phyloP scores from a whole-genome alignment of 1,140 invertebrate genomes.

The Leguminivora glycinivorella region DNA sequence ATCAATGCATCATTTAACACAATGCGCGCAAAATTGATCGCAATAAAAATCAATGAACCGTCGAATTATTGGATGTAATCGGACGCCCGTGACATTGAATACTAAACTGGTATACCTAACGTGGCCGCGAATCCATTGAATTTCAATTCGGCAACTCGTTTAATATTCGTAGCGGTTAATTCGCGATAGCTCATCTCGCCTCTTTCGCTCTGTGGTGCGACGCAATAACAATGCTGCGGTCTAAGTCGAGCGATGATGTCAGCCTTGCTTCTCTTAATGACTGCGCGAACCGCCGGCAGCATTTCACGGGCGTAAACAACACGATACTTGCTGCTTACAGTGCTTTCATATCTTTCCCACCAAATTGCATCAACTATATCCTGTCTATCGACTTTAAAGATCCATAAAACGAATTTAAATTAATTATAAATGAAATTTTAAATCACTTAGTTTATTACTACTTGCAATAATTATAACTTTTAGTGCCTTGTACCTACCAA shows the following conservation, averaged over 20 bases:
- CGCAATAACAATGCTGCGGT: conserved; percentile 64
- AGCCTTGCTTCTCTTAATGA: conserved; percentile 58
- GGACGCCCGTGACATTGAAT: conserved; percentile 63
- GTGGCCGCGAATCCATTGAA: conserved; percentile 42
- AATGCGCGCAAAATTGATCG: conserved; percentile 53
- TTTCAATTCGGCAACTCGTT: conserved; percentile 46
- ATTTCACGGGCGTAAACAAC: conserved; percentile 55
- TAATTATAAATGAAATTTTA: background rate
- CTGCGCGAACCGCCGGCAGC: conserved; percentile 49
- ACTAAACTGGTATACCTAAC: conserved; percentile 46
- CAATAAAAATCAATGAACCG: conserved; percentile 54
- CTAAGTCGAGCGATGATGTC: conserved; percentile 73
- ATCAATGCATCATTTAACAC: conserved; percentile 55
- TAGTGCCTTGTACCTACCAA: conserved; percentile 36
- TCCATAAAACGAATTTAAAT: background rate
- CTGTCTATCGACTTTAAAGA: background rate
- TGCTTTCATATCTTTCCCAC: conserved; percentile 30
- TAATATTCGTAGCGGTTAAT: conserved; percentile 57
- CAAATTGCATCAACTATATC: background rate
- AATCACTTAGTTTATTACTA: conserved; percentile 14
- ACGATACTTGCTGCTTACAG: conserved; percentile 41
- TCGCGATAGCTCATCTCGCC: conserved; percentile 62
- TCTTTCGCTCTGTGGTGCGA: conserved; percentile 51
- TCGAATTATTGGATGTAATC: conserved; percentile 52
- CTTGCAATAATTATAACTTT: conserved; percentile 50